These are phyloP conservation scores for Melopsittacus undulatus DNA, from an alignment of 2,797 vertebrate species.

Conservation along the genomic window DNA sequence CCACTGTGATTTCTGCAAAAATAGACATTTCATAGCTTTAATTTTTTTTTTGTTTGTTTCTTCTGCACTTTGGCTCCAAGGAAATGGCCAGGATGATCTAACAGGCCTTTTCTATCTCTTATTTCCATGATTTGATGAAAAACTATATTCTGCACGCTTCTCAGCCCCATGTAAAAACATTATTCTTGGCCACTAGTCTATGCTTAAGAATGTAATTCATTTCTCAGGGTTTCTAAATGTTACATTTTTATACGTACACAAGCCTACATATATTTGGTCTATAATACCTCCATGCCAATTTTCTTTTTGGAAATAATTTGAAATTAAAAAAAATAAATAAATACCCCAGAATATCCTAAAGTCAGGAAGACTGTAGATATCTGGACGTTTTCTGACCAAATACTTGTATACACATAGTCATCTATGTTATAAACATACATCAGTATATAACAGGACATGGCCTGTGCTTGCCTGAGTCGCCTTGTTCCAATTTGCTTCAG, in stretches of 20 bases:
- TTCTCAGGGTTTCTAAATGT: not conserved
- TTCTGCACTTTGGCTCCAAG: not conserved
- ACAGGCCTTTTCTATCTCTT: not conserved
- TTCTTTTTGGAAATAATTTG: not conserved
- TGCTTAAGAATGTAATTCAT: constrained; percentile 36
- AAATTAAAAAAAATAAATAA: not conserved
- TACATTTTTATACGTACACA: not conserved
- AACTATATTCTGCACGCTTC: constrained; percentile 35
- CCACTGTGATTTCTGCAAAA: not conserved
- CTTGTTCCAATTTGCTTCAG: not conserved
- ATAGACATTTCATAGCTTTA: not conserved
- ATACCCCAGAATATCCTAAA: not conserved
- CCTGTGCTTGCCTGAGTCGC: not conserved
- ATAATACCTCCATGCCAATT: not conserved
- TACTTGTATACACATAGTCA: not conserved
- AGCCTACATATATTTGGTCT: not conserved
- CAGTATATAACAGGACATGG: not conserved
- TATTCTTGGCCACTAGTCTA: constrained; percentile 13
- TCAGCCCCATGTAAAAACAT: constrained; percentile 19
- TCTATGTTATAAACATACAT: not conserved
- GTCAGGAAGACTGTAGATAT: not conserved
- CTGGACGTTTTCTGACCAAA: not conserved
- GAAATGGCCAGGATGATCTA: not conserved
- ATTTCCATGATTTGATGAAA: constrained; percentile 44
- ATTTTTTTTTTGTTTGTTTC: not conserved